Conservation (phyloP, 2,113 vertebrate species). For the Marcusenius ussheri region DNA sequence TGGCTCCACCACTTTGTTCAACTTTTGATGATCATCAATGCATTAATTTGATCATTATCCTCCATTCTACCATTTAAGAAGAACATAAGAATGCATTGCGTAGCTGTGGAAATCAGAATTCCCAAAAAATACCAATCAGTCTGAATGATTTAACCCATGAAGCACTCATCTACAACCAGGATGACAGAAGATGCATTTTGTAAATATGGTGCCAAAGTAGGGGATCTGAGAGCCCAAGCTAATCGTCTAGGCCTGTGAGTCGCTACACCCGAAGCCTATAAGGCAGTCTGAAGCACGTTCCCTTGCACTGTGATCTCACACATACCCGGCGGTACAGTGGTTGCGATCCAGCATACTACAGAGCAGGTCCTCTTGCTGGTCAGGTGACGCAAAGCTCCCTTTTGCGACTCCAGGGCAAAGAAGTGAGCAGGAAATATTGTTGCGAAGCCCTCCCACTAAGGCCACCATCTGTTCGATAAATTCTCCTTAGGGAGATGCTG, state of each 20-base stretch:
- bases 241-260: not conserved
- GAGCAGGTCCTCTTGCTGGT: not conserved
- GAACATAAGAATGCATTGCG: not conserved
- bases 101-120: not conserved
- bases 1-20: slow-evolving; percentile 3
- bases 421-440: not conserved
- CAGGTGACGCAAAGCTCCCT: not conserved
- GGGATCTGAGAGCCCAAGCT: not conserved
- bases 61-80: not conserved
- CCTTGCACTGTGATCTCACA: not conserved
- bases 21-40: not conserved
- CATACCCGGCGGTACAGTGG: not conserved
- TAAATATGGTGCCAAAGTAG: not conserved
- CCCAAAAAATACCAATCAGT: not conserved
- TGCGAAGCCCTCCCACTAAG: not conserved
- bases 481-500: not conserved
- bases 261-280: not conserved
- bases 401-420: not conserved
- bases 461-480: not conserved
- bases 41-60: slow-evolving; percentile 10
- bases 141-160: not conserved
- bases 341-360: not conserved
- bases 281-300: not conserved
- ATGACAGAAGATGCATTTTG: not conserved
- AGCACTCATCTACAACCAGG: not conserved